Conservation (phyloP, 2,888 invertebrate species). For the Selenia dentaria region DNA sequence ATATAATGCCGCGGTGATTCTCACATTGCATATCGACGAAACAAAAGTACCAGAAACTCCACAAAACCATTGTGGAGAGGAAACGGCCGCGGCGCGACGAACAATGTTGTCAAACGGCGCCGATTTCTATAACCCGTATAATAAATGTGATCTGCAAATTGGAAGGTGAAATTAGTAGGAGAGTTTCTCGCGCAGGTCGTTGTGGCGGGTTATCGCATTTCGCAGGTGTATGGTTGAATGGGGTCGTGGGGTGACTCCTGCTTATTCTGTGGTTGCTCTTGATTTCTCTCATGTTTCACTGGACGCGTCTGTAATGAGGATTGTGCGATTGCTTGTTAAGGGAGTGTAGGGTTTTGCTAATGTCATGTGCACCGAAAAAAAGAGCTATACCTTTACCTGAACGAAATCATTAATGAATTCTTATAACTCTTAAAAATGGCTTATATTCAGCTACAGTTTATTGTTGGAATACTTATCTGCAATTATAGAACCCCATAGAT, state of each 20-base stretch:
- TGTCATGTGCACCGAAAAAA: too few species aligned
- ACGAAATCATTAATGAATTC: too few species aligned
- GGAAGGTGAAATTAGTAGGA: constrained; percentile 71
- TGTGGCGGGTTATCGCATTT: constrained; percentile 56
- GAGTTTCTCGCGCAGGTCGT: constrained; percentile 49
- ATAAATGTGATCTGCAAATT: constrained; percentile 59
- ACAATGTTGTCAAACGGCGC: constrained; percentile 64
- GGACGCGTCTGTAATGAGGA: constrained; percentile 2
- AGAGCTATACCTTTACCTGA: too few species aligned
- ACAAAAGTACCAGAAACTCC: constrained; percentile 37
- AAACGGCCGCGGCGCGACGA: constrained; percentile 51
- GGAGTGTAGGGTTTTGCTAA: constrained; percentile 3
- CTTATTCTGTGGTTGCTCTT: constrained; percentile 2
- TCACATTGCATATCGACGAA: constrained; percentile 49
- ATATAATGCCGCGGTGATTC: constrained; percentile 61
- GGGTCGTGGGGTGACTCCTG: neutral
- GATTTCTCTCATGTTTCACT: constrained; percentile 8
- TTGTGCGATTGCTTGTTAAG: neutral
- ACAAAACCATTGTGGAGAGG: constrained; percentile 47
- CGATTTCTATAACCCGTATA: constrained; percentile 56
- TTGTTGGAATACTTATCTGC: too few species aligned
- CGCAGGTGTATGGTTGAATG: constrained; percentile 27
- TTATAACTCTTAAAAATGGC: too few species aligned
- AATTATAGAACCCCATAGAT: too few species aligned
- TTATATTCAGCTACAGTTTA: too few species aligned